Percentiles rank a stretch among this genome's conserved stretches.
Conservation (phyloP, 92 coral and sea anemone species). For the Siderastrea radians region DNA sequence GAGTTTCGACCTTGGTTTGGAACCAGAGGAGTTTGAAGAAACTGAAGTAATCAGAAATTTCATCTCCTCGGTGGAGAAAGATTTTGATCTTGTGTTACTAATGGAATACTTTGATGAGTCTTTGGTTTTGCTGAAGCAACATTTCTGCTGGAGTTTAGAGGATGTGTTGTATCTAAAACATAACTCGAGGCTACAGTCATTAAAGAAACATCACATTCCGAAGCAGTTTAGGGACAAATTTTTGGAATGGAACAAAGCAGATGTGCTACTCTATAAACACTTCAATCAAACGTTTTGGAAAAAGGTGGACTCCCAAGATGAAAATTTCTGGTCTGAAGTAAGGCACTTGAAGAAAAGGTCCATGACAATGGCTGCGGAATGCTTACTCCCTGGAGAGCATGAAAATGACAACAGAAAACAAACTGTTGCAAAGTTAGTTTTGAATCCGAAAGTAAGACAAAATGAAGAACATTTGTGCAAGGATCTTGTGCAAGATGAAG, state of each 20-base stretch:
- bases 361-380: background rate
- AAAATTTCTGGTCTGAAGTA: constrained; percentile 56
- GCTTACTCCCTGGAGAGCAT: constrained; percentile 43
- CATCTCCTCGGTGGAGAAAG: constrained; percentile 41
- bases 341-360: constrained; percentile 27
- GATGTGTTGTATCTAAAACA: constrained; percentile 55
- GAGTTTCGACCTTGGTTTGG: constrained; percentile 66
- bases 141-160: constrained; percentile 63
- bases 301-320: constrained; percentile 34
- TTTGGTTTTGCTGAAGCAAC: constrained; percentile 54
- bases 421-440: constrained; percentile 15
- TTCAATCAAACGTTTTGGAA: constrained; percentile 54
- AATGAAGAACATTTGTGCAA: background rate
- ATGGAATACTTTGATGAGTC: constrained; percentile 74
- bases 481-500: constrained; percentile 40
- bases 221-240: constrained; percentile 23
- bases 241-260: constrained; percentile 62
- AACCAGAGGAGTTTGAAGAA: constrained; percentile 31
- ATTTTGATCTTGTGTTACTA: constrained; percentile 71
- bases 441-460: constrained; percentile 6
- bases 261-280: constrained; percentile 41
- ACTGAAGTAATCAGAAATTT: constrained; percentile 14
- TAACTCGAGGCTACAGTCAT: constrained; percentile 22
- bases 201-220: constrained; percentile 32
- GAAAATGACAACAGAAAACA: constrained; percentile 6